Conservation (phyloP, 1,140 invertebrate species). For the Zaprionus lachaisei region DNA sequence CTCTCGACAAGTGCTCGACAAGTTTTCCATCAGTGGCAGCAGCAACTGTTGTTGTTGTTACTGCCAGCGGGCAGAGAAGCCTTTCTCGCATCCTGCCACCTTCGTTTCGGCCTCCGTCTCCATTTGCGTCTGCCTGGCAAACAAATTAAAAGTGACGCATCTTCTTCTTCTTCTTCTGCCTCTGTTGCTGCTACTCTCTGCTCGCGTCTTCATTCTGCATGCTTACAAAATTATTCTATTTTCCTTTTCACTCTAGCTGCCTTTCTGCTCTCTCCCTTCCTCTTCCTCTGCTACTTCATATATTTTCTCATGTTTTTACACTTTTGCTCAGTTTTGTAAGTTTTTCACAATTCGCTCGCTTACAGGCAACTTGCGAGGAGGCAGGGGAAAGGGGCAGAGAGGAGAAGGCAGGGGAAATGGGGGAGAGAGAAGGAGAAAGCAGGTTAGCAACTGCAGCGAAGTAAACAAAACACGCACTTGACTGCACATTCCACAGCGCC, state of each 20-base stretch:
- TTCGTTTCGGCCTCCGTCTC: constrained; percentile 1
- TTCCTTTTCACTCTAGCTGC: constrained; percentile 2
- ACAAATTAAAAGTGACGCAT: constrained; percentile 80
- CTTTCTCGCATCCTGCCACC: not conserved
- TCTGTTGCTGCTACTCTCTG: constrained; percentile 1
- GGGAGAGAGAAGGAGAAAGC: not conserved
- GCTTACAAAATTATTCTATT: constrained; percentile 6
- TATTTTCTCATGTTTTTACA: constrained; percentile 10
- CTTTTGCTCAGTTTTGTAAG: constrained; percentile 8
- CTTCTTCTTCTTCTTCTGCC: constrained; percentile 19
- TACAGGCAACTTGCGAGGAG: constrained; percentile 1
- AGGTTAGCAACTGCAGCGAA: not conserved
- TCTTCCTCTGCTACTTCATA: not conserved
- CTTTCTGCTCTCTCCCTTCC: not conserved
- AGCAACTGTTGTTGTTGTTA: constrained; percentile 37
- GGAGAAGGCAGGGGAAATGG: not conserved
- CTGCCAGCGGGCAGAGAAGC: constrained; percentile 27
- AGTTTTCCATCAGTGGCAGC: constrained; percentile 45
- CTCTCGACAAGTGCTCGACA: constrained; percentile 67
- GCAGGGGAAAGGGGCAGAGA: not conserved
- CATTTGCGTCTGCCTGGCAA: constrained; percentile 47
- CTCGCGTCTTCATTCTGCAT: constrained; percentile 9
- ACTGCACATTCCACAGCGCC: constrained; percentile 35
- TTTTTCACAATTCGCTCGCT: constrained; percentile 2
- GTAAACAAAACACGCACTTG: constrained; percentile 51